Evolutionary conservation across 53 echinoderm and acorn worm genomes (phyloP).

Genomic region (Paracentrotus lividus): DNA sequence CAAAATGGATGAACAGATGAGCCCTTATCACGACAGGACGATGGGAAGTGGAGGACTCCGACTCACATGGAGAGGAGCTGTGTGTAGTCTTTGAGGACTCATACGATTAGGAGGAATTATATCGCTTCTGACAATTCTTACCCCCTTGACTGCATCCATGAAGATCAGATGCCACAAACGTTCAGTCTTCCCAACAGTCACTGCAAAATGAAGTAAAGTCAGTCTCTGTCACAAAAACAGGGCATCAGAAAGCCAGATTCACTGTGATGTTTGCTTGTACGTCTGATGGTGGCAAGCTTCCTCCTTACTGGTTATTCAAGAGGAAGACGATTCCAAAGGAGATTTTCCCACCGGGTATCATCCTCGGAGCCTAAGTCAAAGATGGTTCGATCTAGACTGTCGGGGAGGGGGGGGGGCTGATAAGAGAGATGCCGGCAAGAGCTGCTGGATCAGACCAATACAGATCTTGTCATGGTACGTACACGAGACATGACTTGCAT

Average conservation of each 20-base stretch:
- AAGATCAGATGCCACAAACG: conserved; percentile 39
- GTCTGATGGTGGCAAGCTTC: conserved; percentile 58
- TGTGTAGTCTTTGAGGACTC: too few relatives aligned
- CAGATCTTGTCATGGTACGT: too few relatives aligned
- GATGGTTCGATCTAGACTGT: conserved; percentile 67
- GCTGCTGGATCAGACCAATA: too few relatives aligned
- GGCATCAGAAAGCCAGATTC: conserved; percentile 54
- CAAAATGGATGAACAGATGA: too few relatives aligned
- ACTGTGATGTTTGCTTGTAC: conserved; percentile 42
- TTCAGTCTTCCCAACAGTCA: conserved; percentile 65
- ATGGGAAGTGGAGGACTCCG: too few relatives aligned
- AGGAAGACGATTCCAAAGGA: conserved; percentile 6
- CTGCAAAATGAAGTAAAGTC: conserved; percentile 28
- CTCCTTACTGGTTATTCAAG: conserved; percentile 49
- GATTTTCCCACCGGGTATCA: conserved; percentile 22
- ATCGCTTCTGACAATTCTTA: too few relatives aligned
- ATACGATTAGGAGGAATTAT: too few relatives aligned
- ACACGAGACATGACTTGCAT: too few relatives aligned
- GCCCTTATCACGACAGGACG: too few relatives aligned
- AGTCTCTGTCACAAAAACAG: not conserved
- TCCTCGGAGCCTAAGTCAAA: not conserved
- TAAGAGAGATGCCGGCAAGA: too few relatives aligned
- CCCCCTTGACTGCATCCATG: not conserved
- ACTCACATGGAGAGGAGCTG: too few relatives aligned
- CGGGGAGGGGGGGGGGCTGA: too few relatives aligned